phyloP scores from a whole-genome alignment of 2,113 vertebrate genomes.

The Egretta garzetta region DNA sequence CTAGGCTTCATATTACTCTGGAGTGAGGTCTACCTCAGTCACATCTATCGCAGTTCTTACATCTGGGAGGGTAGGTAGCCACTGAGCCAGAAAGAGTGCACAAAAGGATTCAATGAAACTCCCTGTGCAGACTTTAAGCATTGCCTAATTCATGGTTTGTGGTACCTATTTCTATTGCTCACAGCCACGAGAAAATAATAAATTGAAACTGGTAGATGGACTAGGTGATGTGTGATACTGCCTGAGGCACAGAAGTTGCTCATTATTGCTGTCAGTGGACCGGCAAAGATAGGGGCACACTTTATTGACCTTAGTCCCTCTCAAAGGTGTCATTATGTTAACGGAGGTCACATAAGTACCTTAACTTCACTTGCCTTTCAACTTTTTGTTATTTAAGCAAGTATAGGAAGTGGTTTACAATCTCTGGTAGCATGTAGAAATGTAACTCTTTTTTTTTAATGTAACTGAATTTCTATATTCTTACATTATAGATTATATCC shows the following conservation, averaged over 20 bases:
- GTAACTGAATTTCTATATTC: not conserved
- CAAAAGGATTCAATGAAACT: not conserved
- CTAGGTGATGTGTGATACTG: not conserved
- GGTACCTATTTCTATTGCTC: not conserved
- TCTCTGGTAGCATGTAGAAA: not conserved
- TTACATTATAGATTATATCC: not conserved
- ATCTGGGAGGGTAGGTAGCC: not conserved
- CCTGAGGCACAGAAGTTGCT: not conserved
- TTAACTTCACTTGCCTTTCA: not conserved
- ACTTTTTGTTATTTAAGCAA: not conserved
- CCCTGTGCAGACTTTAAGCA: not conserved
- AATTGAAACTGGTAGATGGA: not conserved
- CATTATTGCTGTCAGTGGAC: not conserved
- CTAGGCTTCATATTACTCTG: not conserved
- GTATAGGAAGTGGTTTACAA: not conserved
- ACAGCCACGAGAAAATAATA: not conserved
- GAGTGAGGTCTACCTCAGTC: not conserved
- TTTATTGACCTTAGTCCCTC: not conserved
- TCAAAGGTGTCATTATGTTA: not conserved
- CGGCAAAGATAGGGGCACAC: not conserved
- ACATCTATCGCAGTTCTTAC: not conserved
- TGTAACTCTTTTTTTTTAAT: not conserved
- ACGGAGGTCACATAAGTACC: not conserved
- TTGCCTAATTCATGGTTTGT: not conserved
- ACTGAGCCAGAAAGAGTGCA: not conserved